Evolutionary conservation across 2,888 invertebrate species (phyloP).

Genomic region (Ichneumon xanthorius): DNA sequence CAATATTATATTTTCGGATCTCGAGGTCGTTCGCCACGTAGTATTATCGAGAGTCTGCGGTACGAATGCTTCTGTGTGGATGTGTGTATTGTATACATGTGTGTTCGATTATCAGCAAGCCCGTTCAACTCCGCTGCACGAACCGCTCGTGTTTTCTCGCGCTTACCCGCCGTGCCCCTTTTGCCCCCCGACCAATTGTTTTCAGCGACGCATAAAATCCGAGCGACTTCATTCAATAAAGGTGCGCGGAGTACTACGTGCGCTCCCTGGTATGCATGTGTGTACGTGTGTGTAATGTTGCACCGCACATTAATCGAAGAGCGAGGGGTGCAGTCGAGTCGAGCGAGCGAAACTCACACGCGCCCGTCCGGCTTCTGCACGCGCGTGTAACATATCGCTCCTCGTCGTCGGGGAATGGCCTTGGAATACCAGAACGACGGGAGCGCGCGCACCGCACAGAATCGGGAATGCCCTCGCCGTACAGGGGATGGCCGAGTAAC

Average conservation of each 20-base stretch:
- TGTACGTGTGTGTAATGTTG: background rate
- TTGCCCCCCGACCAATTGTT: constrained; percentile 23
- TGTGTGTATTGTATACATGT: background rate
- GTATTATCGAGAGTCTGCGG: constrained; percentile 3
- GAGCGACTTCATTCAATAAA: constrained; percentile 52
- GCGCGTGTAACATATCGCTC: constrained; percentile 52
- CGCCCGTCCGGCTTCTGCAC: background rate
- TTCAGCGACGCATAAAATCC: constrained; percentile 42
- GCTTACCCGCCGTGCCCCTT: background rate
- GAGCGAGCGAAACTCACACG: constrained; percentile 19
- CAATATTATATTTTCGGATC: constrained; percentile 26
- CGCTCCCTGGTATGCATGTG: constrained; percentile 4
- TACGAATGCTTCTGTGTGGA: background rate
- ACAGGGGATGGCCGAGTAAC: constrained; percentile 27
- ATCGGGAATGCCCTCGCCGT: constrained; percentile 65
- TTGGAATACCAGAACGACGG: constrained; percentile 72
- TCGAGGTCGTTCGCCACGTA: constrained; percentile 15
- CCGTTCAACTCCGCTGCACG: constrained; percentile 46
- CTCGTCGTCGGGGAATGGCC: constrained; percentile 65
- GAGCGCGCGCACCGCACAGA: constrained; percentile 40
- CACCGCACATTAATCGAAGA: constrained; percentile 36
- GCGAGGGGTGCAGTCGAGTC: constrained; percentile 30
- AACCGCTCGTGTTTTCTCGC: background rate
- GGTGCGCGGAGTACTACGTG: constrained; percentile 26
- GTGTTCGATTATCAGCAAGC: constrained; percentile 22